phyloP scores from a whole-genome alignment of 2,797 vertebrate genomes.

The Buphagus erythrorhynchus region DNA sequence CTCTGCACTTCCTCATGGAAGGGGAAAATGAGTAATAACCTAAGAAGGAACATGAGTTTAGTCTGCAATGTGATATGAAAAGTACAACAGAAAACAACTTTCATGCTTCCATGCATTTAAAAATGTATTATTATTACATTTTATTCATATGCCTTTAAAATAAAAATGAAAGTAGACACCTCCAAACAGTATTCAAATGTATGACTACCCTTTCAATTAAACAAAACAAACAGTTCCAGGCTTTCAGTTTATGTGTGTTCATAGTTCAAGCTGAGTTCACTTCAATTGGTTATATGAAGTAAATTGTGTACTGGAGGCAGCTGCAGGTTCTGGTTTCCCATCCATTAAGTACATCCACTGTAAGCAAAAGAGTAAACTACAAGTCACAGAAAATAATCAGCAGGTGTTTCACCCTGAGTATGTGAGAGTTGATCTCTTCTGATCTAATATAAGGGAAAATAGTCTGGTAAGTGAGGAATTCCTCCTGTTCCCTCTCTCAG shows the following conservation, averaged over 20 bases:
- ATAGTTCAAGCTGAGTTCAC: not conserved
- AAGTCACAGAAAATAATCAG: not conserved
- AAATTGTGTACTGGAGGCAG: not conserved
- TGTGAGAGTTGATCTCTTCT: not conserved
- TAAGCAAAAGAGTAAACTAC: not conserved
- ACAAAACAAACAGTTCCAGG: not conserved
- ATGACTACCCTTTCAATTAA: not conserved
- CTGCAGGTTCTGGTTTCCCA: not conserved
- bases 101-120: not conserved
- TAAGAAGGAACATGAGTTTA: not conserved
- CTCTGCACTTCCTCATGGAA: not conserved
- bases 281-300: not conserved
- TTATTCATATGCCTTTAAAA: not conserved
- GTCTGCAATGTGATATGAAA: not conserved
- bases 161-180: not conserved
- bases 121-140: not conserved
- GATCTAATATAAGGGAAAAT: not conserved
- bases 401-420: slow-evolving; percentile 1
- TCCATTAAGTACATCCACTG: not conserved
- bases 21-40: not conserved
- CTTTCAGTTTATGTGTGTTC: not conserved
- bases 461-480: not conserved
- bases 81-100: not conserved
- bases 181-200: not conserved
- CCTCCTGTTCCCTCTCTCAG: not conserved